Evolutionary conservation across 2,113 vertebrate species (phyloP).

Genomic region (Rallus limicola): DNA sequence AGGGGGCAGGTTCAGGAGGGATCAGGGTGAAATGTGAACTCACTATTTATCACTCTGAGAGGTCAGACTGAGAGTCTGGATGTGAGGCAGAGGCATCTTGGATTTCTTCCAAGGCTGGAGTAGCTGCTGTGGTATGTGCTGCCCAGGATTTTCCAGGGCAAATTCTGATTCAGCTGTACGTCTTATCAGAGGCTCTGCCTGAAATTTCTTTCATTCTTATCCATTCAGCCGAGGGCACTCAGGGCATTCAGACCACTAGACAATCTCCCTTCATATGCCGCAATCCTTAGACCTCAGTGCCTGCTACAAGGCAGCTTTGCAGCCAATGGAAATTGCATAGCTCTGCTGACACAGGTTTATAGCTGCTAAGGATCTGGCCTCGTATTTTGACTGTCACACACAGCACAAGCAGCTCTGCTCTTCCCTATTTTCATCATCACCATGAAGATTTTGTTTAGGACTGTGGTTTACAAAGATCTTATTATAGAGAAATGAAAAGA

Average conservation of each 20-base stretch:
- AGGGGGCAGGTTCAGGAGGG: constrained; percentile 55
- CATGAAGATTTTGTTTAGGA: constrained; percentile 47
- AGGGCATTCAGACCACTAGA: constrained; percentile 12
- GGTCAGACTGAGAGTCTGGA: constrained; percentile 57
- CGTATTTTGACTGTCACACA: not conserved
- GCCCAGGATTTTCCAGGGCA: constrained; percentile 54
- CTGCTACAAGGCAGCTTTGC: not conserved
- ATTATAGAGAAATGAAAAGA: constrained; percentile 71
- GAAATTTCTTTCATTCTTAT: constrained; percentile 43
- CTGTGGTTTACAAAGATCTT: constrained; percentile 54
- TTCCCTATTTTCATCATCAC: constrained; percentile 32
- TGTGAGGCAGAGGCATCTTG: constrained; percentile 48
- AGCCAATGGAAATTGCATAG: not conserved
- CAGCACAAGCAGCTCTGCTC: constrained; percentile 10
- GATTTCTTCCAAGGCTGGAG: constrained; percentile 54
- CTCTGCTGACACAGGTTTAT: constrained; percentile 25
- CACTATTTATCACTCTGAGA: constrained; percentile 46
- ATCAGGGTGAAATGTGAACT: constrained; percentile 61
- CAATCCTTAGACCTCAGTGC: not conserved
- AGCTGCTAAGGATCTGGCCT: not conserved
- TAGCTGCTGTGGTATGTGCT: constrained; percentile 27
- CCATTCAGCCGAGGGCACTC: constrained; percentile 26
- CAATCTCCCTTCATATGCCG: not conserved
- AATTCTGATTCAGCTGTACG: constrained; percentile 48
- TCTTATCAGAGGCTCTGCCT: constrained; percentile 31